phyloP scores from a whole-genome alignment of 2,888 invertebrate genomes.

The Torymus tubicola region DNA sequence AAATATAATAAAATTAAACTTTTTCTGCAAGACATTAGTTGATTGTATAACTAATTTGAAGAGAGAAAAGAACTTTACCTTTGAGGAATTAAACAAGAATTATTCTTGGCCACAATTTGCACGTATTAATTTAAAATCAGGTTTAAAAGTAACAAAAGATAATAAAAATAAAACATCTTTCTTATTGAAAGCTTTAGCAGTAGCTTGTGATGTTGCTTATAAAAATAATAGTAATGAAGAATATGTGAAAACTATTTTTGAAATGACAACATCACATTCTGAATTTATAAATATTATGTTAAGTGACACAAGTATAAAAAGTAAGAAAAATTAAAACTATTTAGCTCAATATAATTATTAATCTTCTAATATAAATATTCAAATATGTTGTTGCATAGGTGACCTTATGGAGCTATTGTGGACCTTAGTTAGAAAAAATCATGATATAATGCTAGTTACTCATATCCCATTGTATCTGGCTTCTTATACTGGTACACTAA shows the following conservation, averaged over 20 bases:
- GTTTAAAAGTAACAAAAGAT: conserved; percentile 78
- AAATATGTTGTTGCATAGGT: conserved; percentile 72
- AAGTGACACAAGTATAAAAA: conserved; percentile 72
- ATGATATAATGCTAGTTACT: conserved; percentile 81
- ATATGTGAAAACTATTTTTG: conserved; percentile 80
- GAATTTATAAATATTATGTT: conserved; percentile 85
- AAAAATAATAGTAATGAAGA: conserved; percentile 77
- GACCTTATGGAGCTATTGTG: conserved; percentile 83
- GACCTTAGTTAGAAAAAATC: conserved; percentile 81
- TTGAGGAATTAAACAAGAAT: conserved; percentile 67
- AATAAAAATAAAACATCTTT: conserved; percentile 74
- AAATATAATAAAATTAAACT: conserved; percentile 66
- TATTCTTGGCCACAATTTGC: conserved; percentile 72
- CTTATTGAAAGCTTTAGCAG: conserved; percentile 79
- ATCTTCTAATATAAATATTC: conserved; percentile 27
- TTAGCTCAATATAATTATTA: conserved; percentile 9
- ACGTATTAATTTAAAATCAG: conserved; percentile 81
- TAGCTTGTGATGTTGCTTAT: conserved; percentile 80
- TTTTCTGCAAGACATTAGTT: conserved; percentile 63
- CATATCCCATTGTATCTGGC: conserved; percentile 88
- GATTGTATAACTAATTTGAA: conserved; percentile 62
- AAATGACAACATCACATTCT: conserved; percentile 87
- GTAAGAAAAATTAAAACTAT: conserved; percentile 62
- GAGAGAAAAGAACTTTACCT: conserved; percentile 57
- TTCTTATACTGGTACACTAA: conserved; percentile 86